These are phyloP conservation scores for Fragum sueziense DNA, from an alignment of 2,888 invertebrate genomes.

Conservation along the genomic window DNA sequence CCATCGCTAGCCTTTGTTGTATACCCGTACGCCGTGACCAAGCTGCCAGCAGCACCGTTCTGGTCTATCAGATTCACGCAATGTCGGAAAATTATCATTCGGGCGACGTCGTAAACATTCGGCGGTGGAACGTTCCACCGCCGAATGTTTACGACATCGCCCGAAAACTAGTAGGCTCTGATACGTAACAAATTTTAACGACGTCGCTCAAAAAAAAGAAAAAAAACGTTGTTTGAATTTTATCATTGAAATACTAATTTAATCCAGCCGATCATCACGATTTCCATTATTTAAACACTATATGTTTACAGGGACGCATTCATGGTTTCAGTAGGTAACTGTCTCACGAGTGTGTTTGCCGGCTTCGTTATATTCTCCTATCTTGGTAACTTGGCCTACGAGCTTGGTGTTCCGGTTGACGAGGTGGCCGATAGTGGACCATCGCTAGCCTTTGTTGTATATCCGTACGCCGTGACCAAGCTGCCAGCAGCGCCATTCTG, in stretches of 20 bases:
- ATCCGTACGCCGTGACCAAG: constrained; percentile 77
- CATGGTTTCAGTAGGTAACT: constrained; percentile 77
- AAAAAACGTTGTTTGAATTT: no score
- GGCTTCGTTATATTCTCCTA: constrained; percentile 82
- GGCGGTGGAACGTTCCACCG: no score
- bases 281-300: no score
- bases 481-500: constrained; percentile 75
- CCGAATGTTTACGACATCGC: no score
- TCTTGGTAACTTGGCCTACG: constrained; percentile 76
- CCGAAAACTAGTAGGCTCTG: no score
- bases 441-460: constrained; percentile 78
- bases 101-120: no score
- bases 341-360: constrained; percentile 80
- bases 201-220: no score
- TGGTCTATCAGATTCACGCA: constrained; percentile 79
- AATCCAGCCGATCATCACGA: no score
- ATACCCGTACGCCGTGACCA: constrained; percentile 78
- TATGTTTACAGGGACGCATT: constrained; percentile 74
- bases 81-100: no score
- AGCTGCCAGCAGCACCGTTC: constrained; percentile 73
- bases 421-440: constrained; percentile 77
- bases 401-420: constrained; percentile 69
- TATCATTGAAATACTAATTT: no score
- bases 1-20: constrained; percentile 79
- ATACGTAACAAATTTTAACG: no score